Evolutionary conservation across 2,888 invertebrate genomes (phyloP), one percentile per base, ranked within the genome.

Genomic region (Camponotus fellah): DNA sequence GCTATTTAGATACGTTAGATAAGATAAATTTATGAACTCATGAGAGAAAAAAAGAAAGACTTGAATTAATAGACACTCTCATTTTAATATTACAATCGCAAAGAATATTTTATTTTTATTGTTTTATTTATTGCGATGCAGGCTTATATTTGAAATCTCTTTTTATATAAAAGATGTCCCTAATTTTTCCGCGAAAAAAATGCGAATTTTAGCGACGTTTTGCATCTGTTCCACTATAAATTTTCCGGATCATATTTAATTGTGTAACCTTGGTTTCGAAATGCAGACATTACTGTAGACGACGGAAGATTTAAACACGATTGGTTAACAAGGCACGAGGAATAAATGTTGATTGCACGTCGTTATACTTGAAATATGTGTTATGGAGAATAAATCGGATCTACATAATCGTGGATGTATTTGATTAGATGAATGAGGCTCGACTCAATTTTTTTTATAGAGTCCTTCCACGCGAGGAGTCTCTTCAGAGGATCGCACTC

Each of bases 351-450:
- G 58, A 69, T 69, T 84, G 88, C 86, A 90, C 53, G n/a, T 85
- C 88, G 86, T 90, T 88, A 90, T 88, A 87, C 91, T 91, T 91
- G 88, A 90, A 87, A 89, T 87, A 86, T 89, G 88, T 89, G 88
- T 91, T 88, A 87, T 82, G 80, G 85, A 87, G 86, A 91, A 91
- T 90, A 91, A 91, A 90, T 82, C 83, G 84, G 83, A 87, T 87
- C 85, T 88, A 85, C 83, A 88, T 69, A 89, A 87, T 66, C 69
- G n/a, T 72, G 34, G 56, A 71, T 77, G 5, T 58, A 69, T 56
- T 69, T 77, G 6, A 58, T 43, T 77, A n/a, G 0, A 26, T n/a
- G 6, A 40, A 6, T 5, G 32, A 53, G 17, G 37, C 21, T 17
- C 17, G 37, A 53, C 5, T 74, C 12, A 3, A 49, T 37, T n/a